These are phyloP conservation scores for Petrolisthes manimaculis DNA, from an alignment of 2,888 invertebrate genomes.

Conservation along the genomic window DNA sequence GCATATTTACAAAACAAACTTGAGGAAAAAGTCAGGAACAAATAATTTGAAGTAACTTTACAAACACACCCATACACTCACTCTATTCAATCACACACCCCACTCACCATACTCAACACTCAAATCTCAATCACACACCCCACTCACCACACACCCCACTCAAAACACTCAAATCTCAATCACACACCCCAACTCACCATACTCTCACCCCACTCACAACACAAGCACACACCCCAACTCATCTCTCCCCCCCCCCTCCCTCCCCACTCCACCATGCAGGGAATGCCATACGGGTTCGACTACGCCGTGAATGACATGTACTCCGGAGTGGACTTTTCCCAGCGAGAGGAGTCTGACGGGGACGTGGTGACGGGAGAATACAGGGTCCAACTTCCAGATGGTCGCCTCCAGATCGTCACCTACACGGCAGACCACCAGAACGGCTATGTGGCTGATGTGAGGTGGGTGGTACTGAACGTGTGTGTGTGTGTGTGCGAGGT, in stretches of 20 bases:
- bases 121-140: not conserved
- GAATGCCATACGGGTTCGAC: slow-evolving; percentile 58
- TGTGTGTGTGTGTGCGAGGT: not conserved
- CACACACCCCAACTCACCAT: not conserved
- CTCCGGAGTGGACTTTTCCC: slow-evolving; percentile 46
- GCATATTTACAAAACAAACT: too few relatives aligned
- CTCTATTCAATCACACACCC: too few relatives aligned
- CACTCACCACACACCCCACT: not conserved
- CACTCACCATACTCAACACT: not conserved
- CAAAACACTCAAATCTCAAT: not conserved
- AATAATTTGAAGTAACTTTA: too few relatives aligned
- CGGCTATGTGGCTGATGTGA: slow-evolving; percentile 44
- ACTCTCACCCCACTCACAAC: not conserved
- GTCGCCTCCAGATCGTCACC: slow-evolving; percentile 49
- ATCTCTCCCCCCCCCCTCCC: not conserved
- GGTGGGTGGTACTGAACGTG: slow-evolving; percentile 21
- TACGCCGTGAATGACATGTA: slow-evolving; percentile 48
- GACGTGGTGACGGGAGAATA: slow-evolving; percentile 52
- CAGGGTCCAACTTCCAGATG: slow-evolving; percentile 48
- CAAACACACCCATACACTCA: too few relatives aligned
- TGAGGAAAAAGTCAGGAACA: too few relatives aligned
- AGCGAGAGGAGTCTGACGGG: slow-evolving; percentile 48
- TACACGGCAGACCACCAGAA: slow-evolving; percentile 55
- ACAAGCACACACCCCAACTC: not conserved
- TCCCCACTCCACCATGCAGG: slow-evolving; percentile 8